Evolutionary conservation across 2,888 invertebrate species (phyloP).

Genomic region (Leptogaster cylindrica): DNA sequence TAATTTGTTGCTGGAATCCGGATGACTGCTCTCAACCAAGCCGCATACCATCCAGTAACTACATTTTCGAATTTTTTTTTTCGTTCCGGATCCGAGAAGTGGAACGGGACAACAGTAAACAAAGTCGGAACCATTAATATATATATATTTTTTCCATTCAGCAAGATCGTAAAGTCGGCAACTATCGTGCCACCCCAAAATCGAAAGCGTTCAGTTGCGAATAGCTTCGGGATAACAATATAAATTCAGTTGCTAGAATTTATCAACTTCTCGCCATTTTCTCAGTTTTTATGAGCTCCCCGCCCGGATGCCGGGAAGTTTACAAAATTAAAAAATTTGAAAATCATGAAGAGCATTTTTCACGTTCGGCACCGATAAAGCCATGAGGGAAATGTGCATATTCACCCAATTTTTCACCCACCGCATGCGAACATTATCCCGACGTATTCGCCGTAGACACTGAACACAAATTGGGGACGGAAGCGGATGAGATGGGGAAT

Average conservation of each 20-base stretch:
- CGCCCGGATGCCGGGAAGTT: slow-evolving; percentile 18
- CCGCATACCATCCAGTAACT: neutral
- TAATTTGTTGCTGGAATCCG: too few relatives aligned
- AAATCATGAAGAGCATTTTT: slow-evolving; percentile 33
- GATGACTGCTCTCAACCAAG: neutral
- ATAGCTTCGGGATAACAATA: slow-evolving; percentile 23
- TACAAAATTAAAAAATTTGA: slow-evolving; percentile 36
- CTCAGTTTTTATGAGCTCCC: slow-evolving; percentile 23
- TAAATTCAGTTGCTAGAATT: slow-evolving; percentile 29
- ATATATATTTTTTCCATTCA: slow-evolving; percentile 4
- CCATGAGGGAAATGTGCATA: slow-evolving; percentile 37
- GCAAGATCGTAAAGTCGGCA: neutral
- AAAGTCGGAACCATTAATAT: slow-evolving; percentile 5
- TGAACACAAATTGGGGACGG: slow-evolving; percentile 3
- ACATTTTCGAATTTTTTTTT: too few relatives aligned
- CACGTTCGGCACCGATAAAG: slow-evolving; percentile 21
- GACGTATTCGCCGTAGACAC: neutral
- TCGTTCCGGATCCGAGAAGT: neutral
- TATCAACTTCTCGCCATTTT: slow-evolving; percentile 31
- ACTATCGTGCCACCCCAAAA: neutral
- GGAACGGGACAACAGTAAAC: neutral
- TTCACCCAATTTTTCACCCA: slow-evolving; percentile 29
- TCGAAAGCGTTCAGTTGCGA: slow-evolving; percentile 1
- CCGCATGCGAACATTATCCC: slow-evolving; percentile 18
- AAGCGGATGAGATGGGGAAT: slow-evolving; percentile 30